Percentiles rank a stretch among this genome's conserved stretches.
Evolutionary conservation across 2,888 invertebrate species (phyloP).

Genomic region (Drosophila mulleri): DNA sequence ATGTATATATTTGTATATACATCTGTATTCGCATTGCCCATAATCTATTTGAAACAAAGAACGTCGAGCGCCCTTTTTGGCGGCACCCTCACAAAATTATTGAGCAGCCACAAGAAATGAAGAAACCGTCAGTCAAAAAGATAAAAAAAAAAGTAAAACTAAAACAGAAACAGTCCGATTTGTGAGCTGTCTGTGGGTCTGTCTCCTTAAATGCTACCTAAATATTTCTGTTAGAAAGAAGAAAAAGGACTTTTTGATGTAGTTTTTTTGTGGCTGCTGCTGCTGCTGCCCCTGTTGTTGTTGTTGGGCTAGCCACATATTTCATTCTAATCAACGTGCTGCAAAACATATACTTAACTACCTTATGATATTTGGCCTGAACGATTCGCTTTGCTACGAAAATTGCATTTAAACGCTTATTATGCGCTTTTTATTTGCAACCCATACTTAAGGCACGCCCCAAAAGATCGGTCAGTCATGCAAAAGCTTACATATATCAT

Average conservation of each 20-base stretch:
- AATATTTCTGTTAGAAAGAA: slow-evolving; percentile 73
- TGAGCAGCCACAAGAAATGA: slow-evolving; percentile 68
- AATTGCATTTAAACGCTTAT: slow-evolving; percentile 84
- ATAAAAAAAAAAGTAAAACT: slow-evolving; percentile 24
- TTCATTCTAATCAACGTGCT: slow-evolving; percentile 78
- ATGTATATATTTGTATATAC: slow-evolving; percentile 57
- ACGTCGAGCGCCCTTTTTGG: slow-evolving; percentile 73
- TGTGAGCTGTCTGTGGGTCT: slow-evolving; percentile 68
- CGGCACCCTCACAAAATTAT: slow-evolving; percentile 84
- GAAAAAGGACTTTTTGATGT: slow-evolving; percentile 64
- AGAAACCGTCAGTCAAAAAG: slow-evolving; percentile 25
- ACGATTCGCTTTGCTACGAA: slow-evolving; percentile 70
- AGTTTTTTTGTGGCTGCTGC: slow-evolving; percentile 23
- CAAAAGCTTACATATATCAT: slow-evolving; percentile 41
- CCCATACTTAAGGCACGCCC: slow-evolving; percentile 71
- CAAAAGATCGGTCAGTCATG: slow-evolving; percentile 65
- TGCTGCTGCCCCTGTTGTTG: slow-evolving; percentile 8
- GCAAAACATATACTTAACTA: slow-evolving; percentile 76
- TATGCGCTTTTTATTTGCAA: slow-evolving; percentile 82
- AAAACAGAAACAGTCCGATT: slow-evolving; percentile 53
- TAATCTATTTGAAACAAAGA: slow-evolving; percentile 79
- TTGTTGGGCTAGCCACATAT: slow-evolving; percentile 50
- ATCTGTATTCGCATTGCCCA: slow-evolving; percentile 65
- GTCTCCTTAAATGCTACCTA: slow-evolving; percentile 77
- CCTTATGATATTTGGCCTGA: slow-evolving; percentile 70